Percentiles rank a stretch among this genome's conserved stretches.
These are phyloP conservation scores for Platycercus adscitus DNA, from an alignment of 2,113 vertebrate genomes.

Conservation along the genomic window DNA sequence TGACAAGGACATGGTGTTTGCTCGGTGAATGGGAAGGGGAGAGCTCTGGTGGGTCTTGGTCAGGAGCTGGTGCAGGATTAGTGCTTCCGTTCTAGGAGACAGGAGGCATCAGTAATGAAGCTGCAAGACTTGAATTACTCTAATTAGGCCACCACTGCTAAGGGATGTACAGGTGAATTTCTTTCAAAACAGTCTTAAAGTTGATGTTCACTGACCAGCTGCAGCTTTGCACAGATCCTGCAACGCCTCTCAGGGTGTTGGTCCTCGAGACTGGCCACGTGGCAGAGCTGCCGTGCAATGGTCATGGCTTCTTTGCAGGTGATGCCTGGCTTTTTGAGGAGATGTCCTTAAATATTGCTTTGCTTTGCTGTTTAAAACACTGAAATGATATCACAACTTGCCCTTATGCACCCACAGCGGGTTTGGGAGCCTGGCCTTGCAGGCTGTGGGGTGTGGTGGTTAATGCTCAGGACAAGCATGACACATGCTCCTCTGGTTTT, in stretches of 20 bases:
- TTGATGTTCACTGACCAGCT: accelerated
- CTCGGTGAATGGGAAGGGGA: accelerated
- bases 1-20: not conserved
- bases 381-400: not conserved
- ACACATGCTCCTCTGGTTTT: accelerated
- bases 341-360: not conserved
- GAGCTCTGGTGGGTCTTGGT: not conserved
- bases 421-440: not conserved
- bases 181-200: not conserved
- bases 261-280: accelerated
- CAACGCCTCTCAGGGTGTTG: not conserved
- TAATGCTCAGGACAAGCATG: accelerated
- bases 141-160: not conserved
- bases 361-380: not conserved
- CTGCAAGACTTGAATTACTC: not conserved
- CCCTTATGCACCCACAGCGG: accelerated
- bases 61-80: not conserved
- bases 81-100: not conserved
- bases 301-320: accelerated
- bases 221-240: accelerated
- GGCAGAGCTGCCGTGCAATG: not conserved
- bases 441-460: accelerated
- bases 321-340: not conserved
- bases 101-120: not conserved
- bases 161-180: not conserved